Conservation (phyloP, 2,888 invertebrate genomes). For the Cremastinae sp. region DNA sequence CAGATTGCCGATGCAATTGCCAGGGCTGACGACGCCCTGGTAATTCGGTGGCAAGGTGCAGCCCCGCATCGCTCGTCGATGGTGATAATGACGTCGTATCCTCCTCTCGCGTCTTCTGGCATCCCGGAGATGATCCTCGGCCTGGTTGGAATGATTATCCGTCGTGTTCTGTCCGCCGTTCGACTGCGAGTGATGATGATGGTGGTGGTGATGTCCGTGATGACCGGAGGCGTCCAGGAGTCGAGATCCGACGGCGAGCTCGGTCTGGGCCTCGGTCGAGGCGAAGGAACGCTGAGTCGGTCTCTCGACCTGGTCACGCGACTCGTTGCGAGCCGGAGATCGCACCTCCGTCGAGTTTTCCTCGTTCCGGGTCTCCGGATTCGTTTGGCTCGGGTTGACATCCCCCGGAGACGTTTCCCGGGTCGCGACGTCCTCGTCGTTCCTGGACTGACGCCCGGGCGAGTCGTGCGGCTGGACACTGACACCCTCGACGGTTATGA, state of each 20-base stretch:
- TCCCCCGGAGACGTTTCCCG: constrained; percentile 17
- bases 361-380: constrained; percentile 14
- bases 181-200: constrained; percentile 36
- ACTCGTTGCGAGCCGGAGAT: constrained; percentile 13
- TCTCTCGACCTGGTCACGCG: constrained; percentile 13
- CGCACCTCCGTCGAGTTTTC: constrained; percentile 13
- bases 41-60: constrained; percentile 76
- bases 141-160: constrained; percentile 23
- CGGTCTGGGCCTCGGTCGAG: constrained; percentile 78
- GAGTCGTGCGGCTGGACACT: constrained; percentile 59
- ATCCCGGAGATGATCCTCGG: constrained; percentile 72
- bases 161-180: background rate
- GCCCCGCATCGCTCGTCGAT: constrained; percentile 73
- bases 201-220: constrained; percentile 41
- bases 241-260: constrained; percentile 62
- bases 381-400: constrained; percentile 20
- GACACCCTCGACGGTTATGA: constrained; percentile 74
- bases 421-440: constrained; percentile 7
- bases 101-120: constrained; percentile 75
- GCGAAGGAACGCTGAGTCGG: constrained; percentile 71
- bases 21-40: constrained; percentile 64
- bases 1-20: constrained; percentile 58
- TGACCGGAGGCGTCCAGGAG: constrained; percentile 46
- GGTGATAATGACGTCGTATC: constrained; percentile 73
- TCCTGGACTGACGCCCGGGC: constrained; percentile 40